phyloP scores from a whole-genome alignment of 2,113 vertebrate species.

The Onychostruthus taczanowskii region DNA sequence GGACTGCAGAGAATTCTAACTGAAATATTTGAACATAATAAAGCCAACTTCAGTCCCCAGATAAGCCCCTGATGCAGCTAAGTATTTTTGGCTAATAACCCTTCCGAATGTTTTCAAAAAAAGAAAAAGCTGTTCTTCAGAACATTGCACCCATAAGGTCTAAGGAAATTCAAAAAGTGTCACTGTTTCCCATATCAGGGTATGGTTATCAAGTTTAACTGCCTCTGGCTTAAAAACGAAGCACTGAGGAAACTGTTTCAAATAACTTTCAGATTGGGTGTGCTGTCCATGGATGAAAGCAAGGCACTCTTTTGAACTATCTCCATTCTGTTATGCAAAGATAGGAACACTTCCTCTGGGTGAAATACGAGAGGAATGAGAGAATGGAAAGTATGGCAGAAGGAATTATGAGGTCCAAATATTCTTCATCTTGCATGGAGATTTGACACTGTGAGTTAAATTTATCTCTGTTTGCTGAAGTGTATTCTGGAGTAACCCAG shows the following conservation, averaged over 20 bases:
- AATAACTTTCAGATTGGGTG: not conserved
- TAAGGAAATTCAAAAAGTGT: not conserved
- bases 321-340: not conserved
- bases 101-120: not conserved
- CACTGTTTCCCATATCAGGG: not conserved
- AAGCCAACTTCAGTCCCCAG: not conserved
- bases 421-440: not conserved
- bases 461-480: not conserved
- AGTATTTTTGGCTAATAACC: not conserved
- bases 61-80: not conserved
- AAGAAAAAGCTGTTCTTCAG: not conserved
- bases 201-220: not conserved
- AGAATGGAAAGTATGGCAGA: conserved; percentile 2
- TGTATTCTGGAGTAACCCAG: not conserved
- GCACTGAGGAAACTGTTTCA: not conserved
- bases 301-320: not conserved
- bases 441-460: not conserved
- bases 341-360: conserved; percentile 9
- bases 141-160: not conserved
- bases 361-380: not conserved
- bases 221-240: not conserved
- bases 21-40: not conserved
- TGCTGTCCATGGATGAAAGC: not conserved
- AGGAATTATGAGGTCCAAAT: not conserved
- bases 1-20: not conserved